Base-by-base conservation (phyloP, 2,888 invertebrate species). In the Anthrax anthrax region DNA sequence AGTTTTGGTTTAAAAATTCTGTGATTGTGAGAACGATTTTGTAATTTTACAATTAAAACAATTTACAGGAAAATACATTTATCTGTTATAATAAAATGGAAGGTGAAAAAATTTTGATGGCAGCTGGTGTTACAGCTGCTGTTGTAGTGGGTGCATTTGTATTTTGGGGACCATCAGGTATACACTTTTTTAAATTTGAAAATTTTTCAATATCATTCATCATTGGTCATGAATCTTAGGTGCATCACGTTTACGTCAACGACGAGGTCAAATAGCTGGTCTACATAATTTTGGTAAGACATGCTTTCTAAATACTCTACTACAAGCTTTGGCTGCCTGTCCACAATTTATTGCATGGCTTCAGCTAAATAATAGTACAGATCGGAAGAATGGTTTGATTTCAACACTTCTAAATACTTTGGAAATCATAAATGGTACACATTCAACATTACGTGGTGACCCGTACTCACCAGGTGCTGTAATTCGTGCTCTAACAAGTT, bases 231-330 rank as follows among this genome's bases (percentile, higher is more conserved):
- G 12, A 4, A n/a, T n/a, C n/a, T 36, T 44, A 58, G 57, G 57
- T 53, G 60, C 64, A 17, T 64, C 77, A 6, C 71, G 75, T 49
- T 68, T 75, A 47, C 70, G 78, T 36, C 76, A 77, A 58, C 70
- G 78, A 29, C 71, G 78, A 57, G 88, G 87, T 18, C 80, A 84
- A 62, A 76, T 88, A 45, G 80, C 84, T 23, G 95, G 94, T 10
- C 73, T 95, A 36, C 84, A 85, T 54, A 95, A 95, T 71, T 74
- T 92, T 52, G 94, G 94, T 38, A 82, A 87, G 55, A 91, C 92
- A 1, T 95, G 95, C 67, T 95, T 94, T 64, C 70, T 95, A 46
- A 95, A 95, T 70, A 86, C 92, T 0, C 71, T 94, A 41, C 72
- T 95, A 23, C 95, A 95, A 70, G 86, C 90, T 3, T 70, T 94